These are phyloP conservation scores for Antechinus stuartii DNA, from an alignment of 2,113 vertebrate genomes.

Conservation along the genomic window DNA sequence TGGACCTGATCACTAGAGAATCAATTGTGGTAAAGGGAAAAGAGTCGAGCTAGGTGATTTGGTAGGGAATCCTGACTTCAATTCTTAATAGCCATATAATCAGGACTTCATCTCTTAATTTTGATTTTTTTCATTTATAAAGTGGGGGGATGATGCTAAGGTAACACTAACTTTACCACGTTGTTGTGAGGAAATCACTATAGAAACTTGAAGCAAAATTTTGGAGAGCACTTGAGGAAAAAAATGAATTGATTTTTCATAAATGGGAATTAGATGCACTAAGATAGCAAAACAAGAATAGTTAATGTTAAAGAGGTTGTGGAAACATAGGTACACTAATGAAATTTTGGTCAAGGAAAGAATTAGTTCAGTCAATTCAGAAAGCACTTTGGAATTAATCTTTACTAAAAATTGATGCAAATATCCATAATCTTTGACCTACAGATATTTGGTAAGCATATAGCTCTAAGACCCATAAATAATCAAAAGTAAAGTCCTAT, in stretches of 20 bases:
- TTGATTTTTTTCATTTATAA: neutral
- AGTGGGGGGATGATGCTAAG: neutral
- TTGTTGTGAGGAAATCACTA: neutral
- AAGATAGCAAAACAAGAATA: neutral
- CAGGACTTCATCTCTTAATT: neutral
- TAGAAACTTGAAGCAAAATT: neutral
- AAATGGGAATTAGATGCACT: neutral
- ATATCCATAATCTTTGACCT: neutral
- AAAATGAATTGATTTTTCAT: neutral
- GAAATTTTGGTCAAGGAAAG: neutral
- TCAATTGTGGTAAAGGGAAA: neutral
- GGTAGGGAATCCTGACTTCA: neutral
- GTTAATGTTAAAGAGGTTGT: neutral
- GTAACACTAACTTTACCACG: neutral
- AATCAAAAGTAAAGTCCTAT: neutral
- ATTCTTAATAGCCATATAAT: neutral
- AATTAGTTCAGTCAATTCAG: neutral
- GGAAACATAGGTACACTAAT: neutral
- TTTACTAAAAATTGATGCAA: neutral
- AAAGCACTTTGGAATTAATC: neutral
- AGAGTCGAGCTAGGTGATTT: neutral
- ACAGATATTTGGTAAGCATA: neutral
- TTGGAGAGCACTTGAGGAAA: neutral
- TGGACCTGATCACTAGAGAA: neutral
- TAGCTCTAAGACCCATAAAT: neutral